Conservation (phyloP, 2,888 invertebrate genomes). For the Athalia rosae region DNA sequence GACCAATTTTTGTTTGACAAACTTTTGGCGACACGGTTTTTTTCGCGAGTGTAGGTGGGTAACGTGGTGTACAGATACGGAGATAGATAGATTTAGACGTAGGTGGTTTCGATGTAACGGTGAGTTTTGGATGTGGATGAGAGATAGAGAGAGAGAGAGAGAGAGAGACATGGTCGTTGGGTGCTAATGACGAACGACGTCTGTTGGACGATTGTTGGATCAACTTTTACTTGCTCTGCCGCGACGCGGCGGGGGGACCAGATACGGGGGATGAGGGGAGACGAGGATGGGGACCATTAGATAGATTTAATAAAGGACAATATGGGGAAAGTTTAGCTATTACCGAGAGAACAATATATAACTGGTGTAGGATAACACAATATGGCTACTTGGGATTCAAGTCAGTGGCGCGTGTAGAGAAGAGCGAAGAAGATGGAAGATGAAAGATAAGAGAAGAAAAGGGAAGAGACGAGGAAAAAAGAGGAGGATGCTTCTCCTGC, state of each 20-base stretch:
- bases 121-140: neutral
- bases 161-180: constrained; percentile 4
- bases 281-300: constrained; percentile 8
- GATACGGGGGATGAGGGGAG: neutral
- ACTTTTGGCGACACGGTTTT: neutral
- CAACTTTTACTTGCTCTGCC: constrained; percentile 13
- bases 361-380: constrained; percentile 40
- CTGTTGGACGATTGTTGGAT: constrained; percentile 26
- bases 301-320: constrained; percentile 43
- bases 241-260: neutral
- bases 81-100: too few species aligned
- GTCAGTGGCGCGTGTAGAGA: constrained; percentile 23
- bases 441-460: too few species aligned
- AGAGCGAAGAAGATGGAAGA: neutral
- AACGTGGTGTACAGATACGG: too few species aligned
- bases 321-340: constrained; percentile 41
- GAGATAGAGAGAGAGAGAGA: neutral
- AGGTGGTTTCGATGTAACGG: too few species aligned
- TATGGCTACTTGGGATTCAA: constrained; percentile 44
- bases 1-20: constrained; percentile 8
- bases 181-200: constrained; percentile 38
- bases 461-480: too few species aligned
- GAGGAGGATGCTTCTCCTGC: too few species aligned
- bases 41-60: too few species aligned
- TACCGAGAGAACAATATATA: constrained; percentile 36